Conservation (phyloP, 2,113 vertebrate genomes). For the Sinosuthora webbiana region DNA sequence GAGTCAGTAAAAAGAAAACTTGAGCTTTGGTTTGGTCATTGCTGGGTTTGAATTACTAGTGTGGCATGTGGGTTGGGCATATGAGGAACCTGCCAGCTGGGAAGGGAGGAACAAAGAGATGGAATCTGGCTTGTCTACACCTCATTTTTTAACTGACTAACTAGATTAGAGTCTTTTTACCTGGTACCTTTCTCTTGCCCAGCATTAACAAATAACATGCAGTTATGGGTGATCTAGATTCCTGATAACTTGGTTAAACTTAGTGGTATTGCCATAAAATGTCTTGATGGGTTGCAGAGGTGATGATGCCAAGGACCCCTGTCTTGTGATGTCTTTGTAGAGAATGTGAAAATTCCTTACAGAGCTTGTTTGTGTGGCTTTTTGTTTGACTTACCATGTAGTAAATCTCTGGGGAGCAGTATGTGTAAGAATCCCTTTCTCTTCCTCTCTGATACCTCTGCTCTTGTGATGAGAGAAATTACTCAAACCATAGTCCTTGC, state of each 20-base stretch:
- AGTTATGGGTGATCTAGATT: background rate
- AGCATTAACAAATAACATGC: accelerated
- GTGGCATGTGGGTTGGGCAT: background rate
- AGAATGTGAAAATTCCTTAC: background rate
- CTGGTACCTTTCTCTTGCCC: background rate
- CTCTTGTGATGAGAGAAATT: background rate
- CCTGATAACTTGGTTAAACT: background rate
- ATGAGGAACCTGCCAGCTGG: background rate
- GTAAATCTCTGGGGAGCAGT: background rate
- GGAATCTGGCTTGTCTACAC: background rate
- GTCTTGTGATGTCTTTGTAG: background rate
- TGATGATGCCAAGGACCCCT: background rate
- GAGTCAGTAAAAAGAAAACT: background rate
- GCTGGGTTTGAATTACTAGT: background rate
- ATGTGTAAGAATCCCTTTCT: background rate
- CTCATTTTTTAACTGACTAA: background rate
- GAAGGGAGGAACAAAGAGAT: background rate
- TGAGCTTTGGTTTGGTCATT: background rate
- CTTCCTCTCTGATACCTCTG: background rate
- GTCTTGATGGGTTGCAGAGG: background rate
- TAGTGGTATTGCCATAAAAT: background rate
- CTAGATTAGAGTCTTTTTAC: background rate
- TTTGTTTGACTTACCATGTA: background rate
- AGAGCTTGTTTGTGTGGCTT: background rate
- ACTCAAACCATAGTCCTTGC: background rate